Evolutionary conservation across 2,113 vertebrate species (phyloP).

Genomic region (Oryzias celebensis): DNA sequence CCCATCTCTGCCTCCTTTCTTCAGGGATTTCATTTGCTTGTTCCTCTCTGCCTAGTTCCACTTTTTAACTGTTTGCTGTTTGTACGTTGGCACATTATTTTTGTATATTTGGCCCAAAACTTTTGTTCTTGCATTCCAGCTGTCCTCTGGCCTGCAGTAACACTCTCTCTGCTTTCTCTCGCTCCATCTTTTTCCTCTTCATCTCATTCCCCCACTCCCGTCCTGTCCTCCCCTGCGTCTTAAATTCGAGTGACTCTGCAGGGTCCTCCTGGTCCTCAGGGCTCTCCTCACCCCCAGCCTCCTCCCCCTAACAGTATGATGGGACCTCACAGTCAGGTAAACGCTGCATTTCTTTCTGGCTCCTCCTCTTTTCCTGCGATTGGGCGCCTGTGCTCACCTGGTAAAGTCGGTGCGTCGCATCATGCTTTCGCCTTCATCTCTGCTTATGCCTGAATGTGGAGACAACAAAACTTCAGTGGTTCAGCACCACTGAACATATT

Average conservation of each 20-base stretch:
- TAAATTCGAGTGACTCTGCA: slow-evolving; percentile 85
- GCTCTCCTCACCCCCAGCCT: slow-evolving; percentile 99
- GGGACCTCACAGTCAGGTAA: slow-evolving; percentile 99
- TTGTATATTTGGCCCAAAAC: slow-evolving; percentile 36
- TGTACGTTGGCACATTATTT: slow-evolving; percentile 33
- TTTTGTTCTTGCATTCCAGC: slow-evolving; percentile 54
- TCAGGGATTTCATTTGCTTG: slow-evolving; percentile 58
- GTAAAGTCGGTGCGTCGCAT: slow-evolving; percentile 51
- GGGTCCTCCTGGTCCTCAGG: slow-evolving; percentile 99
- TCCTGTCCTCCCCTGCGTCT: slow-evolving; percentile 35
- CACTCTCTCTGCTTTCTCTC: slow-evolving; percentile 54
- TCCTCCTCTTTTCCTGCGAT: slow-evolving; percentile 26
- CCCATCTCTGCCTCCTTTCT: slow-evolving; percentile 41
- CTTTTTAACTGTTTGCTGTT: slow-evolving; percentile 28
- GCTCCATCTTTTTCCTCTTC: slow-evolving; percentile 32
- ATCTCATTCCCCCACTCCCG: slow-evolving; percentile 21
- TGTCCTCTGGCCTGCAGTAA: slow-evolving; percentile 68
- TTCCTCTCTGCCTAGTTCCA: slow-evolving; percentile 43
- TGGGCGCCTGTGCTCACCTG: slow-evolving; percentile 49
- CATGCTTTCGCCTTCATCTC: slow-evolving; percentile 65
- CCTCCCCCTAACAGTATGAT: slow-evolving; percentile 99
- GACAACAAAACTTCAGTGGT: background rate
- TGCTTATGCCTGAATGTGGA: slow-evolving; percentile 48
- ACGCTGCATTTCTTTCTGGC: slow-evolving; percentile 54
- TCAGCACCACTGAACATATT: background rate